Conservation (phyloP, 2,797 vertebrate genomes). For the Lates japonicus region DNA sequence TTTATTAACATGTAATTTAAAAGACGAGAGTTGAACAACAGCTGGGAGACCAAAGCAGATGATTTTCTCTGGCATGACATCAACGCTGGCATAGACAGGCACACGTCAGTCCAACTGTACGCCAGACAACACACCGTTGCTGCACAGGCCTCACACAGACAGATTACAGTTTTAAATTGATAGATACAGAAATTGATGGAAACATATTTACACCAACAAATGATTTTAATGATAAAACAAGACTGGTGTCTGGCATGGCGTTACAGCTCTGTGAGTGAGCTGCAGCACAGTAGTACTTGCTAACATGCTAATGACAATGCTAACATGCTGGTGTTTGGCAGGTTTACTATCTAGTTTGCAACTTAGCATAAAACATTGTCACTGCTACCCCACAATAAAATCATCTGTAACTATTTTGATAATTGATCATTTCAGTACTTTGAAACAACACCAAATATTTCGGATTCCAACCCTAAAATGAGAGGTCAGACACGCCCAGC, state of each 20-base stretch:
- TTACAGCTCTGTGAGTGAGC: background rate
- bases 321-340: background rate
- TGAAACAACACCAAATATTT: no score
- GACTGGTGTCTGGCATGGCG: no score
- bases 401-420: no score
- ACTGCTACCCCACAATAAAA: no score
- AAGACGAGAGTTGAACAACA: conserved; percentile 80
- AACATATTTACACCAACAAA: background rate
- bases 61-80: conserved; percentile 80
- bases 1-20: conserved; percentile 84
- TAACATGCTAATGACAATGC: background rate
- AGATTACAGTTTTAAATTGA: conserved; percentile 6
- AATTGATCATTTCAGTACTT: no score
- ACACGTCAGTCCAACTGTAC: conserved; percentile 59
- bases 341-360: background rate
- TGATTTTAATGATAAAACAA: background rate
- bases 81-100: conserved; percentile 63
- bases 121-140: conserved; percentile 21
- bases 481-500: no score
- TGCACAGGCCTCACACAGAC: conserved; percentile 11
- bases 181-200: no score
- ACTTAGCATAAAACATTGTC: no score
- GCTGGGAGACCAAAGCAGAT: conserved; percentile 75
- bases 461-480: no score
- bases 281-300: background rate